Percentiles rank a stretch among this genome's conserved stretches.
These are phyloP conservation scores for Calameuta filiformis DNA, from an alignment of 2,888 invertebrate species.

Conservation along the genomic window DNA sequence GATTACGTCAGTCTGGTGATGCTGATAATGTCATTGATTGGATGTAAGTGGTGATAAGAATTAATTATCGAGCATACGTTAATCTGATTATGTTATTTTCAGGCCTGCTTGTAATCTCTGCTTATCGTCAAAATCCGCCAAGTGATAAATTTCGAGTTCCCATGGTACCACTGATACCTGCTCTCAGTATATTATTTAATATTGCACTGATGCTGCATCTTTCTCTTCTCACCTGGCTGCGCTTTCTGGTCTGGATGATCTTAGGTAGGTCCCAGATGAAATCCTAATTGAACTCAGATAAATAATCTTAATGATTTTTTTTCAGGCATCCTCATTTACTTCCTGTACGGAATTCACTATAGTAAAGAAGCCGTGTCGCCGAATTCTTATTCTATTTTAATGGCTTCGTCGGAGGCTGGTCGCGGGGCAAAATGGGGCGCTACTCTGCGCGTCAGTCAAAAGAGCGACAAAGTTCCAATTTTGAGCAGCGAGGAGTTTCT, in stretches of 20 bases:
- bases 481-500: constrained; percentile 30
- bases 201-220: constrained; percentile 86
- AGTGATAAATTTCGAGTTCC: constrained; percentile 83
- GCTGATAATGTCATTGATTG: constrained; percentile 73
- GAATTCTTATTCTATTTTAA: constrained; percentile 74
- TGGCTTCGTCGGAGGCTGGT: constrained; percentile 74
- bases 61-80: background rate
- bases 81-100: constrained; percentile 14
- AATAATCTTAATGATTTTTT: constrained; percentile 35
- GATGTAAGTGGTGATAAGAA: constrained; percentile 69
- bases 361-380: constrained; percentile 80
- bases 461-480: constrained; percentile 60
- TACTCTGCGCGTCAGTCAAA: constrained; percentile 59
- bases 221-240: constrained; percentile 83
- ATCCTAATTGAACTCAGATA: background rate
- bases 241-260: constrained; percentile 89
- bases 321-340: constrained; percentile 83
- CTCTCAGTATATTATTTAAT: constrained; percentile 83
- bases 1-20: constrained; percentile 73
- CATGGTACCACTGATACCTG: constrained; percentile 82
- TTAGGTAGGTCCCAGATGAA: constrained; percentile 71
- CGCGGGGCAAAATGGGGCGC: constrained; percentile 71
- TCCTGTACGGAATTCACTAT: constrained; percentile 86
- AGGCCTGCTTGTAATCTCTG: constrained; percentile 80
- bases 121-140: constrained; percentile 78